Percentiles rank a stretch among this genome's conserved stretches.
These are phyloP conservation scores for Zaprionus lineosus DNA, from an alignment of 2,888 invertebrate genomes.

Conservation along the genomic window DNA sequence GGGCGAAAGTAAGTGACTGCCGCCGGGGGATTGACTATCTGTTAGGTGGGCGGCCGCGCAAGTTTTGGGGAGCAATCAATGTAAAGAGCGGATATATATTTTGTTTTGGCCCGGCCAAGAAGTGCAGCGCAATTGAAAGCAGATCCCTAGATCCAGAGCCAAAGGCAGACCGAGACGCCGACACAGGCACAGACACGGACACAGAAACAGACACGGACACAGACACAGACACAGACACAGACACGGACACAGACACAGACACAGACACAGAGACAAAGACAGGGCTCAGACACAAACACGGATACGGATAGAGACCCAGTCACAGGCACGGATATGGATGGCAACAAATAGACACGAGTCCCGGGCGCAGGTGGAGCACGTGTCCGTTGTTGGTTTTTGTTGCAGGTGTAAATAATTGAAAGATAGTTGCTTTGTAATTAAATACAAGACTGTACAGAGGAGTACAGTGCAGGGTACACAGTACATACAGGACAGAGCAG, in stretches of 20 bases:
- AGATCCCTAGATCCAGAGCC: slow-evolving; percentile 9
- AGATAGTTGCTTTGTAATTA: slow-evolving; percentile 78
- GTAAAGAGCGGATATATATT: slow-evolving; percentile 79
- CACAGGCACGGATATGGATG: slow-evolving; percentile 5
- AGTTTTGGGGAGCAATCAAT: slow-evolving; percentile 74
- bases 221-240: neutral
- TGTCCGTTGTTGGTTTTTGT: slow-evolving; percentile 45
- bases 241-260: neutral
- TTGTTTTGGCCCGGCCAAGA: slow-evolving; percentile 67
- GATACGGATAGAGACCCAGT: neutral
- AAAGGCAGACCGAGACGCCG: neutral
- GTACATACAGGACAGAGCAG: too few species aligned
- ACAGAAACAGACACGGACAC: neutral
- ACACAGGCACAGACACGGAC: neutral
- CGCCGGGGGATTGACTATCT: slow-evolving; percentile 10
- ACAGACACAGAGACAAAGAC: neutral
- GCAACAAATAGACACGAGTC: too few species aligned
- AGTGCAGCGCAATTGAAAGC: slow-evolving; percentile 54
- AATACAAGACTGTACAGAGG: slow-evolving; percentile 56
- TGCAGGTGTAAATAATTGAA: slow-evolving; percentile 80
- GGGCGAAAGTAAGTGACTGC: slow-evolving; percentile 62
- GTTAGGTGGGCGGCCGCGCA: slow-evolving; percentile 34
- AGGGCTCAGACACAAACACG: neutral
- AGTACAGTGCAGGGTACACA: slow-evolving; percentile 43
- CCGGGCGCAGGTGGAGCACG: slow-evolving; percentile 36